Evolutionary conservation across 2,113 vertebrate species (phyloP).

Genomic region (Sturnira hondurensis): DNA sequence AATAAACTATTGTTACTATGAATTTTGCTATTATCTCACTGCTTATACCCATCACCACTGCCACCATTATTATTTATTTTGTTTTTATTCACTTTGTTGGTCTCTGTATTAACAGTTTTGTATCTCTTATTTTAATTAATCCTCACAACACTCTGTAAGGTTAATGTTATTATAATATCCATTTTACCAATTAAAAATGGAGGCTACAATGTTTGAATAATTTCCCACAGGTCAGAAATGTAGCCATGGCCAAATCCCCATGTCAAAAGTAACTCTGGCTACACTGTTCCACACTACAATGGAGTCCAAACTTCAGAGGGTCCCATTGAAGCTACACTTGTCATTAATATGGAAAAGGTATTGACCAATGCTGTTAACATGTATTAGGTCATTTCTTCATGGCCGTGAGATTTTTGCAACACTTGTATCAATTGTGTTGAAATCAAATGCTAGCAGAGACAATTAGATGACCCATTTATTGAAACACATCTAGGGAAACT

Average conservation of each 20-base stretch:
- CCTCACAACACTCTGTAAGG: neutral
- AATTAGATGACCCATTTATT: neutral
- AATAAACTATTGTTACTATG: neutral
- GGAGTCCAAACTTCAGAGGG: neutral
- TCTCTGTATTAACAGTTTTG: neutral
- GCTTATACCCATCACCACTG: neutral
- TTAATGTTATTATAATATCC: neutral
- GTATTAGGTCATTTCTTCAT: neutral
- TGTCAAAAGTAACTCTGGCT: neutral
- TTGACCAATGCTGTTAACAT: neutral
- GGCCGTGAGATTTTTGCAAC: neutral
- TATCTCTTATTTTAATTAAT: neutral
- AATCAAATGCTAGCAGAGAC: neutral
- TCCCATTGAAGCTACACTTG: neutral
- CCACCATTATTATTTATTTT: neutral
- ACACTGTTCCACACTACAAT: neutral
- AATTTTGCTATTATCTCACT: neutral
- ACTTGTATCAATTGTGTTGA: neutral
- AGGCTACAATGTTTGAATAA: neutral
- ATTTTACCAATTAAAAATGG: neutral
- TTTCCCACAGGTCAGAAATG: neutral
- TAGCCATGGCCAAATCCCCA: neutral
- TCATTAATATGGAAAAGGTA: neutral
- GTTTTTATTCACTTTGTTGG: neutral
- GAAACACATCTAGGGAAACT: neutral